Percentiles rank a stretch among this genome's conserved stretches.
phyloP scores from a whole-genome alignment of 1,140 invertebrate species.

The Sycophaga agraensis region DNA sequence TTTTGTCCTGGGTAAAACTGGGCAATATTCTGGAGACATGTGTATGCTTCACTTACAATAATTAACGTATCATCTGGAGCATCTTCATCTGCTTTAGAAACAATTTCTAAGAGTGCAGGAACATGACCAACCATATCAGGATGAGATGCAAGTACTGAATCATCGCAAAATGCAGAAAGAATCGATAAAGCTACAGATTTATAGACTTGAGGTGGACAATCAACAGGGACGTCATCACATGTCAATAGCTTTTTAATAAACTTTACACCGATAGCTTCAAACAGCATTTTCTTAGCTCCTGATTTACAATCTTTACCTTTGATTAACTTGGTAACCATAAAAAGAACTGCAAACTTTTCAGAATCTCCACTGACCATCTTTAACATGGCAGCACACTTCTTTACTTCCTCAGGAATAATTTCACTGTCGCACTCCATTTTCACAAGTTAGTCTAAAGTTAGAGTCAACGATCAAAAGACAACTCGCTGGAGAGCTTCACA shows the following conservation, averaged over 20 bases:
- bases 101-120: slow-evolving; percentile 79
- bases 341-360: slow-evolving; percentile 87
- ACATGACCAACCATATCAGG: slow-evolving; percentile 79
- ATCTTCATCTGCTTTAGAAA: slow-evolving; percentile 75
- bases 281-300: slow-evolving; percentile 73
- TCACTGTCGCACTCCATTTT: slow-evolving; percentile 35
- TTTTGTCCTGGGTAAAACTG: slow-evolving; percentile 72
- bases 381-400: slow-evolving; percentile 77
- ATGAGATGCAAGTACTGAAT: slow-evolving; percentile 75
- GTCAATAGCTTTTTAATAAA: slow-evolving; percentile 80
- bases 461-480: background rate
- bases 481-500: background rate
- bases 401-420: slow-evolving; percentile 71
- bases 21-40: slow-evolving; percentile 78
- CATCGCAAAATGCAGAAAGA: slow-evolving; percentile 78
- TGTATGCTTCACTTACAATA: slow-evolving; percentile 85
- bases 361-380: slow-evolving; percentile 79
- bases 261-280: slow-evolving; percentile 83
- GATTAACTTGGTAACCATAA: slow-evolving; percentile 86
- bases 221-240: slow-evolving; percentile 72
- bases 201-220: slow-evolving; percentile 83
- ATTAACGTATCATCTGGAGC: slow-evolving; percentile 83
- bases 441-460: background rate
- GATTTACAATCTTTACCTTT: slow-evolving; percentile 76
- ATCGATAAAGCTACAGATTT: slow-evolving; percentile 87